These are phyloP conservation scores for Lutra lutra DNA, from an alignment of 2,797 vertebrate genomes.

Conservation along the genomic window DNA sequence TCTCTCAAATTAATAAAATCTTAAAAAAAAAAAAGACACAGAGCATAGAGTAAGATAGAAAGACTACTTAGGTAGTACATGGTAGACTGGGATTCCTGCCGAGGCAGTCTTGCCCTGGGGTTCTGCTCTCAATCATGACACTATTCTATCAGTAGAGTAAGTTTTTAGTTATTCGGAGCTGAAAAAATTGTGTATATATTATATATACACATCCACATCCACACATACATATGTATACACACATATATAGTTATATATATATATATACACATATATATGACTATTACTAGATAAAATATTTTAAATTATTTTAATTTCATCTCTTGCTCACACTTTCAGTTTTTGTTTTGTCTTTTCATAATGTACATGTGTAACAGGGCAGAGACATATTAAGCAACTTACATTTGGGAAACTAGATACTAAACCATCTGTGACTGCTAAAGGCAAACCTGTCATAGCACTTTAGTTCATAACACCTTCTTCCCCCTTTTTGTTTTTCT, in stretches of 20 bases:
- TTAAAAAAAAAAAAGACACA: neutral
- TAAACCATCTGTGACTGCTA: neutral
- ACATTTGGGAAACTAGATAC: neutral
- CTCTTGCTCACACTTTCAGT: neutral
- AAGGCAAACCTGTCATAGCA: neutral
- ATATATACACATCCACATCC: neutral
- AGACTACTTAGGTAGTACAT: neutral
- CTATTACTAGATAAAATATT: neutral
- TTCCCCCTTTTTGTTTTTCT: neutral
- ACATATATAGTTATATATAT: too few species aligned
- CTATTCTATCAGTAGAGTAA: neutral
- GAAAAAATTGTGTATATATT: neutral
- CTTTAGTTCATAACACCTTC: accelerated
- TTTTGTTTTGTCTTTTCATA: neutral
- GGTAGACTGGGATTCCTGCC: neutral
- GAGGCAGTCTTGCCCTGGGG: neutral
- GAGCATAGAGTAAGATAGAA: neutral
- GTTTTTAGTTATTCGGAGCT: neutral
- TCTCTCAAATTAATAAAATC: neutral
- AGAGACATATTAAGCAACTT: neutral
- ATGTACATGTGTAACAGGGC: neutral
- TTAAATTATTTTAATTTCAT: neutral
- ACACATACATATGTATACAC: neutral
- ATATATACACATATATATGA: neutral
- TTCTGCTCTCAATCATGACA: neutral